A percentile compares a stretch with the other conserved stretches of the same genome.
Conservation (phyloP, 1,140 invertebrate species). For the Drosophila fuyamai region DNA sequence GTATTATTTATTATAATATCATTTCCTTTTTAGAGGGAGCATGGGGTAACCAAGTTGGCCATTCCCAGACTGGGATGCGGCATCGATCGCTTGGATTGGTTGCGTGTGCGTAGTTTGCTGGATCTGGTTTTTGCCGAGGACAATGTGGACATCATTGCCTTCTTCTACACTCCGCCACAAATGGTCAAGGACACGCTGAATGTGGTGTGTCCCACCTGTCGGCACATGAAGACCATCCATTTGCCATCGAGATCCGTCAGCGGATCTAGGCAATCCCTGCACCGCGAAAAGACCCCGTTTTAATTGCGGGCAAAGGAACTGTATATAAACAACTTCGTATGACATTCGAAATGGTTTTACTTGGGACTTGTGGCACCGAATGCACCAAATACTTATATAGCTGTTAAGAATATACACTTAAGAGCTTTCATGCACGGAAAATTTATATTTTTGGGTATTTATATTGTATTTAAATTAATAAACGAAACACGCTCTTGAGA, state of each 20-base stretch:
- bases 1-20: not conserved
- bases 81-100: slow-evolving; percentile 88
- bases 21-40: slow-evolving; percentile 55
- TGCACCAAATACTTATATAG: slow-evolving; percentile 72
- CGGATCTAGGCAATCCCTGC: slow-evolving; percentile 61
- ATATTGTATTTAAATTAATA: slow-evolving; percentile 51
- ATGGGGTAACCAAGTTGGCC: slow-evolving; percentile 85
- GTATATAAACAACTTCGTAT: slow-evolving; percentile 20
- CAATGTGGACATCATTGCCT: slow-evolving; percentile 85
- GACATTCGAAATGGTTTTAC: slow-evolving; percentile 44
- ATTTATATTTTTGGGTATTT: slow-evolving; percentile 53
- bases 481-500: slow-evolving; percentile 37
- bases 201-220: slow-evolving; percentile 68
- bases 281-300: slow-evolving; percentile 72
- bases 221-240: slow-evolving; percentile 69
- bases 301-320: slow-evolving; percentile 25
- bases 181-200: slow-evolving; percentile 64
- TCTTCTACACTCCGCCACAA: slow-evolving; percentile 83
- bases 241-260: slow-evolving; percentile 67
- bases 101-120: slow-evolving; percentile 85
- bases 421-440: slow-evolving; percentile 32
- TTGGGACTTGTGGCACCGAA: slow-evolving; percentile 57
- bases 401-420: slow-evolving; percentile 38
- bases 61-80: slow-evolving; percentile 89
- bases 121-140: slow-evolving; percentile 85